phyloP scores from a whole-genome alignment of 1,140 invertebrate species.

The Trachymyrmex cornetzi region DNA sequence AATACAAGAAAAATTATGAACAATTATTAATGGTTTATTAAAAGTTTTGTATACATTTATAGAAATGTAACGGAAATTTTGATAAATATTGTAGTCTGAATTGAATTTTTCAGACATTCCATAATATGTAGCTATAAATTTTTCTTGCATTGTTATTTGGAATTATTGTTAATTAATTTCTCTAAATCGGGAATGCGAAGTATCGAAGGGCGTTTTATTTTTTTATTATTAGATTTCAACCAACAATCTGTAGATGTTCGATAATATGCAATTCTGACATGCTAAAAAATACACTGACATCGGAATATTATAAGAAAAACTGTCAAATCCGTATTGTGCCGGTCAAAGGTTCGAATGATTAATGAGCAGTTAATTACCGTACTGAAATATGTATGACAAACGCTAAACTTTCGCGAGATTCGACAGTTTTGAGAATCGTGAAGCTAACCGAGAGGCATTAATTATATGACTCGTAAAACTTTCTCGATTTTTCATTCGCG shows the following conservation, averaged over 20 bases:
- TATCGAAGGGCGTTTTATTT: conserved; percentile 25
- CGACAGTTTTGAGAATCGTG: conserved; percentile 38
- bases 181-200: background rate
- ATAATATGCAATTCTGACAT: conserved; percentile 1
- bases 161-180: conserved; percentile 41
- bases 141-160: conserved; percentile 26
- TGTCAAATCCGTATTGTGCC: background rate
- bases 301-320: conserved; percentile 4
- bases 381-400: conserved; percentile 26
- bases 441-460: conserved; percentile 25
- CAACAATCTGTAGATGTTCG: background rate
- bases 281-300: background rate
- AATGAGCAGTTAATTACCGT: conserved; percentile 44
- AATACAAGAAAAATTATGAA: background rate
- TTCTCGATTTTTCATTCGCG: conserved; percentile 28
- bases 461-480: conserved; percentile 36
- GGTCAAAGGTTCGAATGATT: conserved; percentile 17
- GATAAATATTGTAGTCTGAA: background rate
- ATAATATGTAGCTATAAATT: conserved; percentile 3
- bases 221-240: conserved; percentile 2
- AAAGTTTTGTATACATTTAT: background rate
- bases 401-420: conserved; percentile 33
- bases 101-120: conserved; percentile 1
- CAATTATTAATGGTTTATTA: background rate
- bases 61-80: background rate